A percentile compares a stretch with the other conserved stretches of the same genome.
Evolutionary conservation across 2,888 invertebrate species (phyloP).

Genomic region (Calameuta idolon): DNA sequence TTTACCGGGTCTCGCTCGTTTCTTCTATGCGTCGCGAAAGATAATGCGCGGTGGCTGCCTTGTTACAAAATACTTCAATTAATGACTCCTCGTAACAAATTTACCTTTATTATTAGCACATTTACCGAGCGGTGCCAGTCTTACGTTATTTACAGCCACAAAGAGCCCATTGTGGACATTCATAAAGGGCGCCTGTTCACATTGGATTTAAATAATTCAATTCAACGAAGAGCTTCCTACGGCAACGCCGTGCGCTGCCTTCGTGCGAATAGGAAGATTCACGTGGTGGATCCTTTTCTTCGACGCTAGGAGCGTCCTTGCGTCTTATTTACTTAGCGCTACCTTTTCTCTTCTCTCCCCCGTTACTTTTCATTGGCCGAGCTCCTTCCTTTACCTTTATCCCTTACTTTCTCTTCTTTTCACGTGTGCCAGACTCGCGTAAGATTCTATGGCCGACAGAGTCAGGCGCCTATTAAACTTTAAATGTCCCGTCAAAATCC

Average conservation of each 20-base stretch:
- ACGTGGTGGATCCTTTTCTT: neutral
- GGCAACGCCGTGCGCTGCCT: slow-evolving; percentile 1
- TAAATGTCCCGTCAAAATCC: neutral
- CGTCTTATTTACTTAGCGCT: neutral
- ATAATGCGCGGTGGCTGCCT: slow-evolving; percentile 24
- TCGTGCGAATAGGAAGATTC: slow-evolving; percentile 1
- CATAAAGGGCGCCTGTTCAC: slow-evolving; percentile 61
- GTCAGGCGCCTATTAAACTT: neutral
- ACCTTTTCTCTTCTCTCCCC: neutral
- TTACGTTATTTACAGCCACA: slow-evolving; percentile 49
- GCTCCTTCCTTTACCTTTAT: slow-evolving; percentile 16
- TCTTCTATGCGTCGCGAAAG: slow-evolving; percentile 23
- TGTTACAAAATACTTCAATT: slow-evolving; percentile 63
- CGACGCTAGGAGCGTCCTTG: neutral
- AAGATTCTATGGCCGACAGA: neutral
- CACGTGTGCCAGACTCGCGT: slow-evolving; percentile 11
- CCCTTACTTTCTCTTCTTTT: slow-evolving; percentile 32
- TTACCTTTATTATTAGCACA: slow-evolving; percentile 65
- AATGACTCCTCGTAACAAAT: slow-evolving; percentile 63
- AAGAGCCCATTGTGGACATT: slow-evolving; percentile 60
- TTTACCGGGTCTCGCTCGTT: slow-evolving; percentile 40
- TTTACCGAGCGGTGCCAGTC: slow-evolving; percentile 43
- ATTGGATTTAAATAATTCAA: slow-evolving; percentile 63
- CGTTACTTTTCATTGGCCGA: neutral
- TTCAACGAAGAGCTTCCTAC: slow-evolving; percentile 57